Evolutionary conservation across 2,888 invertebrate species (phyloP), one percentile per base, ranked within the genome.

Genomic region (Patella caerulea): DNA sequence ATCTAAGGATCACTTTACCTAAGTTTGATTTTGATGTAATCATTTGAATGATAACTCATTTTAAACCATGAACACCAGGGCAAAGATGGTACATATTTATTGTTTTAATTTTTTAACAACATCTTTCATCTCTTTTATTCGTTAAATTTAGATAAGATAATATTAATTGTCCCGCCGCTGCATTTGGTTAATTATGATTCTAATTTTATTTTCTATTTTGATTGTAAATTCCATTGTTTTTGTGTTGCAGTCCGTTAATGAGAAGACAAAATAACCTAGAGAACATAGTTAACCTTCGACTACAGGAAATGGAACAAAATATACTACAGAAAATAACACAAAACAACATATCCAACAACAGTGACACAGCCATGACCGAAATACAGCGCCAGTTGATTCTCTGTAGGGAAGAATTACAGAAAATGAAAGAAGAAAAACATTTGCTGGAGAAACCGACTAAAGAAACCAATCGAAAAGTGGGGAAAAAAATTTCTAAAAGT

Each of bases 231-330:
- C 9, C 17, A 59, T 59, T 59, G 7, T 45, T 0, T 45, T 45
- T 45, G 15, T 65, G 19, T 78, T 81, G 52, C 81, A 89, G 88
- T 78, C 89, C 89, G 1, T 69, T 88, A 45, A 76, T 88, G 72
- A 75, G 84, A 45, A 77, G 87, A 34, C 89, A 89, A 76, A 82
- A 79, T 29, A 78, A 83, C 70, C 79, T 87, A 77, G 86, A 87
- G 73, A 84, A 84, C 65, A 83, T 81, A 7, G 85, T 87, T 14
- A 86, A 86, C 71, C 79, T 79, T 55, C 79, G 86, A 17, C 77
- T 88, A 54, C 80, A 87, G 72, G 79, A 83, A 56, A 74, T 88
- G 65, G 88, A 87, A 75, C 76, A 79, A 56, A 85, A 85, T 69
- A 77, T 88, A 1, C 72, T 87, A 12, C 55, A 79, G 24, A 85